A percentile compares a stretch with the other conserved stretches of the same genome.
Conservation (phyloP, 2,888 invertebrate genomes). For the Mimas tiliae region DNA sequence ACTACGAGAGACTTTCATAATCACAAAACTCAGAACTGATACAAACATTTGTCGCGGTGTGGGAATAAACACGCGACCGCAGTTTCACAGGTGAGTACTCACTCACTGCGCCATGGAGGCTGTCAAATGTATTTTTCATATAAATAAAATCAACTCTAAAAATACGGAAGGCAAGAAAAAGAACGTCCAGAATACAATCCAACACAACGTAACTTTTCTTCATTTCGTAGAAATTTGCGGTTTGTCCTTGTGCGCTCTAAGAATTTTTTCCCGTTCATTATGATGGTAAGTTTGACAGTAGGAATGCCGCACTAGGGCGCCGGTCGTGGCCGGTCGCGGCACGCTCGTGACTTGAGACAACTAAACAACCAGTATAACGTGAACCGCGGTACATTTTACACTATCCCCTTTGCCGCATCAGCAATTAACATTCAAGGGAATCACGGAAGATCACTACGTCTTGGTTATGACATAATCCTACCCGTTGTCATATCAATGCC, state of each 20-base stretch:
- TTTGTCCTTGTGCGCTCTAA: conserved; percentile 65
- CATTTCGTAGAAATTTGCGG: conserved; percentile 50
- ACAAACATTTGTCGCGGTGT: too few relatives aligned
- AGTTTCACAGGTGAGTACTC: too few relatives aligned
- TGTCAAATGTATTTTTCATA: too few relatives aligned
- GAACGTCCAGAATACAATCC: neutral
- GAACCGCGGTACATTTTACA: conserved; percentile 50
- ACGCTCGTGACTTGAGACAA: conserved; percentile 68
- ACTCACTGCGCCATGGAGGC: too few relatives aligned
- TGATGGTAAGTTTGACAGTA: conserved; percentile 77
- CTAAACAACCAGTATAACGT: conserved; percentile 49
- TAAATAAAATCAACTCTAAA: too few relatives aligned
- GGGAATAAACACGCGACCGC: too few relatives aligned
- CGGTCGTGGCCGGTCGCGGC: conserved; percentile 73
- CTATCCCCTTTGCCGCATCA: conserved; percentile 38
- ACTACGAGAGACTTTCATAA: too few relatives aligned
- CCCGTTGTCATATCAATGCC: conserved; percentile 82
- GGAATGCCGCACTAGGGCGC: conserved; percentile 69
- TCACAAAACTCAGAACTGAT: too few relatives aligned
- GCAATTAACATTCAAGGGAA: conserved; percentile 36
- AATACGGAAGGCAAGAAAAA: neutral
- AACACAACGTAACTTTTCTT: conserved; percentile 27
- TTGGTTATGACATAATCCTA: conserved; percentile 71
- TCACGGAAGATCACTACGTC: conserved; percentile 45
- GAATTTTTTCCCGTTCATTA: conserved; percentile 64